These are phyloP conservation scores for Halichoerus grypus DNA, from an alignment of 2,113 vertebrate genomes.

Conservation along the genomic window DNA sequence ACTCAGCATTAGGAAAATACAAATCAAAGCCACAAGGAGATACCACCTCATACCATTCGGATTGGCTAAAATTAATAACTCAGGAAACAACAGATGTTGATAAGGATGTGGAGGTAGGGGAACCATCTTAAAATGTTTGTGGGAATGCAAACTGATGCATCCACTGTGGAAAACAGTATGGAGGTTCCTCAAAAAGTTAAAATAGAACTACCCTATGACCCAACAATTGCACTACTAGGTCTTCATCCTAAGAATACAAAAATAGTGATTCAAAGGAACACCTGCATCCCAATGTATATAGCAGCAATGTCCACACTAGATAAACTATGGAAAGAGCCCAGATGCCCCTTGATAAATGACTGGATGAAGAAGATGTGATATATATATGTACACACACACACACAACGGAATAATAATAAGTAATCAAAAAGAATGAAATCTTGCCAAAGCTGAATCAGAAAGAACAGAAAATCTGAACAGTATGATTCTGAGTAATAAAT, in stretches of 20 bases:
- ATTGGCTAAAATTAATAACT: too few relatives aligned
- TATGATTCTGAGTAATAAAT: too few relatives aligned
- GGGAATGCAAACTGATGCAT: background rate
- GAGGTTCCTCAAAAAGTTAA: background rate
- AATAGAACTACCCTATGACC: background rate
- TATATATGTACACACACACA: too few relatives aligned
- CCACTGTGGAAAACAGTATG: background rate
- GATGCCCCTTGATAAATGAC: background rate
- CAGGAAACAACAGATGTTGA: background rate
- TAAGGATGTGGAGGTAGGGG: background rate
- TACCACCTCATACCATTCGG: too few relatives aligned
- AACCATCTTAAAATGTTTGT: background rate
- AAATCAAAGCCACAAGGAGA: too few relatives aligned
- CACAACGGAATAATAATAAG: too few relatives aligned
- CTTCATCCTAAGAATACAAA: background rate
- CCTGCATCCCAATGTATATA: background rate
- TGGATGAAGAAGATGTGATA: too few relatives aligned
- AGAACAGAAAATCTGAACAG: too few relatives aligned
- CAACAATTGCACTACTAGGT: background rate
- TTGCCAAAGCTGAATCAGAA: too few relatives aligned
- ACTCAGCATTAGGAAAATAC: too few relatives aligned
- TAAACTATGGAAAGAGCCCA: background rate
- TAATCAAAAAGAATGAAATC: too few relatives aligned
- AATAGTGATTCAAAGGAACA: background rate
- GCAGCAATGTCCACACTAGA: background rate